A percentile compares a stretch with the other conserved stretches of the same genome.
Conservation (phyloP, 2,113 vertebrate genomes). For the Corynorhinus townsendii region DNA sequence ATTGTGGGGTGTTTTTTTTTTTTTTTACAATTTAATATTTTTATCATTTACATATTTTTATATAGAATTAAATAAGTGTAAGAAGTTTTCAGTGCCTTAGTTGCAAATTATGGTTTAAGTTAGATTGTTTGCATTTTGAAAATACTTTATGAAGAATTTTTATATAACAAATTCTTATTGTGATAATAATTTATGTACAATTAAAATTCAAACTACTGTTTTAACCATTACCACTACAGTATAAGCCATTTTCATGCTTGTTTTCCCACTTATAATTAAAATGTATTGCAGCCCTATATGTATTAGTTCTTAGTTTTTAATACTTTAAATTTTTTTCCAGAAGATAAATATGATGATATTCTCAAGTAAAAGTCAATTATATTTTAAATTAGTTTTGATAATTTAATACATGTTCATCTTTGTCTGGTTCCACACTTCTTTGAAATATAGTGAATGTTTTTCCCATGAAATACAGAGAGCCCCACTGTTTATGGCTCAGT, state of each 20-base stretch:
- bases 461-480: not conserved
- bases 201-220: not conserved
- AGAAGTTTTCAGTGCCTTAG: not conserved
- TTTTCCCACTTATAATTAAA: not conserved
- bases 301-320: not conserved
- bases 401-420: not conserved
- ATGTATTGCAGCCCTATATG: not conserved
- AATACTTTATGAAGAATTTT: not conserved
- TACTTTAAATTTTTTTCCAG: not conserved
- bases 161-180: not conserved
- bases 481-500: too few species aligned
- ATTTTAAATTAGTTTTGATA: slow-evolving; percentile 1
- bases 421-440: not conserved
- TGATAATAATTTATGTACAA: not conserved
- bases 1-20: not conserved
- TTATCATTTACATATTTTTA: not conserved
- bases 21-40: not conserved
- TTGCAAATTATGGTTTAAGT: not conserved
- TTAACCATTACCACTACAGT: not conserved
- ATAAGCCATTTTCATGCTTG: not conserved
- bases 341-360: not conserved
- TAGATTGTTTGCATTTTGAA: not conserved
- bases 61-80: not conserved
- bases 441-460: not conserved
- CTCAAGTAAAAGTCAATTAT: not conserved